Conservation (phyloP, 2,888 invertebrate genomes). For the Abrostola triplasia region DNA sequence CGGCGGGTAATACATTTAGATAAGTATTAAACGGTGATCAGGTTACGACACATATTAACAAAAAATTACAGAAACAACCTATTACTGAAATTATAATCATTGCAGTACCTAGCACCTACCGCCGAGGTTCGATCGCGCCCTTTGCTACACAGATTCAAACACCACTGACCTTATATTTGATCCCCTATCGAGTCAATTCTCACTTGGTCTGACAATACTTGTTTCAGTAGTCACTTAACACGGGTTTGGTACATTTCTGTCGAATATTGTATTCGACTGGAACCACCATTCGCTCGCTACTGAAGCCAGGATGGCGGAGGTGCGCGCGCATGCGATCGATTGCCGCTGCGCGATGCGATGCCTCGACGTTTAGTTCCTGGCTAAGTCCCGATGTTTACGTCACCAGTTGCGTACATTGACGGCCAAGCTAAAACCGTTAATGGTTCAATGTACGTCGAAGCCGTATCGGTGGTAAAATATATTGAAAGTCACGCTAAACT, state of each 20-base stretch:
- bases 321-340: slow-evolving; percentile 88
- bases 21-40: slow-evolving; percentile 1
- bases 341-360: slow-evolving; percentile 80
- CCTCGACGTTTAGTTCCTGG: slow-evolving; percentile 73
- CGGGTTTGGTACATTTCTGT: slow-evolving; percentile 84
- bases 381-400: slow-evolving; percentile 83
- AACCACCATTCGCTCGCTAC: slow-evolving; percentile 71
- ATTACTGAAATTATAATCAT: slow-evolving; percentile 34
- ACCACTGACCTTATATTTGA: slow-evolving; percentile 69
- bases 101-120: slow-evolving; percentile 20
- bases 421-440: slow-evolving; percentile 68
- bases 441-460: slow-evolving; percentile 66
- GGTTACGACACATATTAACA: neutral
- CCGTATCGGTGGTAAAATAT: slow-evolving; percentile 39
- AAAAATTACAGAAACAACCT: slow-evolving; percentile 25
- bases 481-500: slow-evolving; percentile 35
- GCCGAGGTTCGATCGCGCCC: slow-evolving; percentile 34
- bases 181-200: slow-evolving; percentile 51
- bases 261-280: slow-evolving; percentile 80
- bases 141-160: slow-evolving; percentile 10
- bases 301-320: slow-evolving; percentile 77
- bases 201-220: slow-evolving; percentile 62
- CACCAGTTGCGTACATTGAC: slow-evolving; percentile 86
- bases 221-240: slow-evolving; percentile 76
- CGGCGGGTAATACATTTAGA: neutral